phyloP scores from a whole-genome alignment of 2,797 vertebrate species.

The Otolemur crassicaudatus region DNA sequence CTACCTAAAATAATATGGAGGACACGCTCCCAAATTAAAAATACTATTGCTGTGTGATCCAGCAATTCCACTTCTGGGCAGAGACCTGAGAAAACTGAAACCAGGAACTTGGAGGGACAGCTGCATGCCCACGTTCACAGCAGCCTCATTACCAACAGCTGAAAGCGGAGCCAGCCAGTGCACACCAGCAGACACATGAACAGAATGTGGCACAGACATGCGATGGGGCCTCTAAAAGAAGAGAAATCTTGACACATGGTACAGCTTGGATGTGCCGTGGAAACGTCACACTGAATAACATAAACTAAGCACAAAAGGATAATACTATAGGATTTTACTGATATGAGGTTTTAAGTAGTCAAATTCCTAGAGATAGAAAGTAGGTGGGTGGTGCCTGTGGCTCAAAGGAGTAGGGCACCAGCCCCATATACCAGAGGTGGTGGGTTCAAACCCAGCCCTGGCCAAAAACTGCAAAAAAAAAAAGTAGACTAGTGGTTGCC shows the following conservation, averaged over 20 bases:
- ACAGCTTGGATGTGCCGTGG: neutral
- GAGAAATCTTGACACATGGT: neutral
- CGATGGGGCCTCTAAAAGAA: neutral
- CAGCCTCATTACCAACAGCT: neutral
- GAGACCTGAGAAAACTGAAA: neutral
- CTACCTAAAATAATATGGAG: accelerated
- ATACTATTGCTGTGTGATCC: too few species aligned
- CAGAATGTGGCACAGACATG: accelerated
- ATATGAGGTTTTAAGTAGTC: accelerated
- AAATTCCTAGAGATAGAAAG: neutral
- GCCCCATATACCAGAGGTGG: too few species aligned
- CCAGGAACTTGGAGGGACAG: neutral
- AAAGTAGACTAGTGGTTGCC: neutral
- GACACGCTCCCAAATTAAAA: neutral
- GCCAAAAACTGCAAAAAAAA: too few species aligned
- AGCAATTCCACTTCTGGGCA: neutral
- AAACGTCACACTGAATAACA: neutral
- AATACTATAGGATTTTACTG: neutral
- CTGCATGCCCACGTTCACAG: accelerated
- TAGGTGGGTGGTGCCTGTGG: neutral
- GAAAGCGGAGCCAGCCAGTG: accelerated
- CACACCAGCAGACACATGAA: accelerated
- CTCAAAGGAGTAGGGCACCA: too few species aligned
- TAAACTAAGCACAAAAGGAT: neutral
- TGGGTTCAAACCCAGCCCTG: too few species aligned